A percentile compares a stretch with the other conserved stretches of the same genome.
These are phyloP conservation scores for Calliphora vicina DNA, from an alignment of 1,140 invertebrate species.

Conservation along the genomic window DNA sequence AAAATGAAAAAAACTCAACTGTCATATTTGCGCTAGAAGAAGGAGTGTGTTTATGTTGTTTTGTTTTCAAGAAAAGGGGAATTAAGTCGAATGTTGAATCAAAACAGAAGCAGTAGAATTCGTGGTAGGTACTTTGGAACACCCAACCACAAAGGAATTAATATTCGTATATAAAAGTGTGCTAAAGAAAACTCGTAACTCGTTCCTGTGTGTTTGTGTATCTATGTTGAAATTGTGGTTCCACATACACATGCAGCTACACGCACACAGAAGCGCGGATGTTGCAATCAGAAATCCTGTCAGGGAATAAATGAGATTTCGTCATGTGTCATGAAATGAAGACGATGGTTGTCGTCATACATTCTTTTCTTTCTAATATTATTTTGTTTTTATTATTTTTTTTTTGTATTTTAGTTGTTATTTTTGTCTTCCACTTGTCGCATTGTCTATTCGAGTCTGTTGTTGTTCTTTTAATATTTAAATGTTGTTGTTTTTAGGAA, in stretches of 20 bases:
- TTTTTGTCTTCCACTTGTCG: conserved; percentile 2
- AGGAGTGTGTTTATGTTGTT: not conserved
- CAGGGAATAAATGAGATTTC: conserved; percentile 26
- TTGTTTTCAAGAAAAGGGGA: not conserved
- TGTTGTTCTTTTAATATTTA: not conserved
- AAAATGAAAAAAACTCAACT: not conserved
- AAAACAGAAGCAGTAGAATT: not conserved
- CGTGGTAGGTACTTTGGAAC: not conserved
- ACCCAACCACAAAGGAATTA: not conserved
- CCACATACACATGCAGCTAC: not conserved
- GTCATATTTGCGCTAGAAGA: not conserved
- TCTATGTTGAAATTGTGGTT: not conserved
- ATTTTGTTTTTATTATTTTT: not conserved
- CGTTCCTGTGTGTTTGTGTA: not conserved
- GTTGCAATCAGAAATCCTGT: conserved; percentile 23
- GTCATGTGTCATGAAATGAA: conserved; percentile 1
- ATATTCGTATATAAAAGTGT: not conserved
- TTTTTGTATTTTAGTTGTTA: not conserved
- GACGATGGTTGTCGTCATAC: not conserved
- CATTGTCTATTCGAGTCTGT: not conserved
- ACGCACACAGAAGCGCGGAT: not conserved
- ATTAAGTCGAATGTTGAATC: not conserved
- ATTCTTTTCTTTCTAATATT: not conserved
- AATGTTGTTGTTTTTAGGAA: not conserved
- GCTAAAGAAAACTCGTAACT: not conserved